These are phyloP conservation scores for Paracanthobrama guichenoti DNA, from an alignment of 2,113 vertebrate species.

Conservation along the genomic window DNA sequence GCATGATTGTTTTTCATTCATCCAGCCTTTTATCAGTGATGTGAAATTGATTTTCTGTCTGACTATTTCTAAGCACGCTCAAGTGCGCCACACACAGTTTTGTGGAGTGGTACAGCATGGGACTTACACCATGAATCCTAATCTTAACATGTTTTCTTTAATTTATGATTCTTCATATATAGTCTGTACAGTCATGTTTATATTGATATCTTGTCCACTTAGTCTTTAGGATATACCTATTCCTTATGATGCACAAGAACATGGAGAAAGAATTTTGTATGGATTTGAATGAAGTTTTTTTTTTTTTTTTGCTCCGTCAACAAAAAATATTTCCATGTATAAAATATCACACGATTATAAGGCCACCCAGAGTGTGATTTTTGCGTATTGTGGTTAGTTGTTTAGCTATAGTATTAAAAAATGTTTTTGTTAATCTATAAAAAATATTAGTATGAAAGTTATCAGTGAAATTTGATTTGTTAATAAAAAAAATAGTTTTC, in stretches of 20 bases:
- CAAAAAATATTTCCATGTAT: background rate
- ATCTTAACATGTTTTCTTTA: background rate
- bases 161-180: background rate
- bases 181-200: background rate
- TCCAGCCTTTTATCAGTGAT: conserved; percentile 24
- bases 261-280: background rate
- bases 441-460: too few relatives aligned
- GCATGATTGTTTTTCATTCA: conserved; percentile 17
- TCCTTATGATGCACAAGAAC: background rate
- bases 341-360: too few relatives aligned
- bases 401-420: too few relatives aligned
- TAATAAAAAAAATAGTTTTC: too few relatives aligned
- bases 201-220: background rate
- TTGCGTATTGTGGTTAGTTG: too few relatives aligned
- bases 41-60: conserved; percentile 26
- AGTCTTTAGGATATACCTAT: background rate
- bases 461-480: too few relatives aligned
- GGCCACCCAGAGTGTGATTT: too few relatives aligned
- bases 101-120: background rate
- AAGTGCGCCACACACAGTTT: background rate
- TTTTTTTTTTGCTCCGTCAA: background rate
- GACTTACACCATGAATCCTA: background rate
- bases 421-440: too few relatives aligned
- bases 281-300: background rate
- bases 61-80: conserved; percentile 9